Conservation (phyloP, 2,888 invertebrate genomes). For the Monoplex corrugatus region DNA sequence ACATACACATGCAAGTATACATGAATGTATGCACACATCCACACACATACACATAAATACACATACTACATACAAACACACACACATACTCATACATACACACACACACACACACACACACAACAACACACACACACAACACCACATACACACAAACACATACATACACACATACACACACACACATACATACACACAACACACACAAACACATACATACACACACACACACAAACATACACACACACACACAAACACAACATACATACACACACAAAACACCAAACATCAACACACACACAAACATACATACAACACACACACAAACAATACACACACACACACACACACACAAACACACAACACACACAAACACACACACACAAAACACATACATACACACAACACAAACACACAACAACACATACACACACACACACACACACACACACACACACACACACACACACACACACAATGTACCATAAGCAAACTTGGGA, state of each 20-base stretch:
- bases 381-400: not conserved
- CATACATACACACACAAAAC: too few species aligned
- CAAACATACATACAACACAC: not conserved
- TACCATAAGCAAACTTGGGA: conserved; percentile 50
- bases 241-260: too few species aligned
- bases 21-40: not conserved
- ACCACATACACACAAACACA: not conserved
- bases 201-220: conserved; percentile 1
- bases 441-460: conserved; percentile 19
- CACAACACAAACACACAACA: too few species aligned
- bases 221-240: not conserved
- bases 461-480: not conserved
- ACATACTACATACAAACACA: not conserved
- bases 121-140: too few species aligned
- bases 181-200: not conserved
- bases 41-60: not conserved
- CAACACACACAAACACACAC: not conserved
- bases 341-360: not conserved
- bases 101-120: not conserved
- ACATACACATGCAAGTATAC: not conserved
- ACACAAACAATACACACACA: not conserved
- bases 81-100: not conserved
- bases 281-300: not conserved
- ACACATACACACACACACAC: not conserved
- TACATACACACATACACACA: not conserved